Conservation (phyloP, 1,140 invertebrate genomes). For the Lepidotrigona ventralis region DNA sequence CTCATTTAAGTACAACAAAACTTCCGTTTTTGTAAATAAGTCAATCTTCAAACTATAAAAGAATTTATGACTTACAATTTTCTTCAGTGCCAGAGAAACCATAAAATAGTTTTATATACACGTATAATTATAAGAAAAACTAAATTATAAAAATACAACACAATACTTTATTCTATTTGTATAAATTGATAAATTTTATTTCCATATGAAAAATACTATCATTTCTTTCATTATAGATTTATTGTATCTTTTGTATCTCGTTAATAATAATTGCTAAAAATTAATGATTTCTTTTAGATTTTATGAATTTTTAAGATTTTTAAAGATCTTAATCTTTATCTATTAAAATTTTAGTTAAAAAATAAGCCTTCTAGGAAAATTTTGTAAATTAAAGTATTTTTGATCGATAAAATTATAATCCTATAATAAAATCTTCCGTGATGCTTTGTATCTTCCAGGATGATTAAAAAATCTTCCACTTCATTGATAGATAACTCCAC, state of each 20-base stretch:
- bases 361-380: neutral
- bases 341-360: neutral
- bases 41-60: neutral
- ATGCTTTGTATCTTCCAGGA: conserved; percentile 10
- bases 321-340: neutral
- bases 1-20: neutral
- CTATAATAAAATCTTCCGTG: conserved; percentile 13
- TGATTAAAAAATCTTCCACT: conserved; percentile 2
- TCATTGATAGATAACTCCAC: neutral
- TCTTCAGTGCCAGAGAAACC: conserved; percentile 22
- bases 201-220: neutral
- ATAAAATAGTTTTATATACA: neutral
- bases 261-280: neutral
- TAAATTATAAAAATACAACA: neutral
- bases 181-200: neutral
- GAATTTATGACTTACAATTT: conserved; percentile 31
- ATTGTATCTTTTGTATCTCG: neutral
- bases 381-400: neutral
- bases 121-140: neutral
- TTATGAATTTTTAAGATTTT: neutral
- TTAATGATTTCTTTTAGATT: neutral
- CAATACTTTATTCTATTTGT: neutral
- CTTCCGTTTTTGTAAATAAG: neutral
- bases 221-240: too few species aligned
- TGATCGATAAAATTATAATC: neutral